phyloP scores from a whole-genome alignment of 2,113 vertebrate genomes.

The Neoarius graeffei region DNA sequence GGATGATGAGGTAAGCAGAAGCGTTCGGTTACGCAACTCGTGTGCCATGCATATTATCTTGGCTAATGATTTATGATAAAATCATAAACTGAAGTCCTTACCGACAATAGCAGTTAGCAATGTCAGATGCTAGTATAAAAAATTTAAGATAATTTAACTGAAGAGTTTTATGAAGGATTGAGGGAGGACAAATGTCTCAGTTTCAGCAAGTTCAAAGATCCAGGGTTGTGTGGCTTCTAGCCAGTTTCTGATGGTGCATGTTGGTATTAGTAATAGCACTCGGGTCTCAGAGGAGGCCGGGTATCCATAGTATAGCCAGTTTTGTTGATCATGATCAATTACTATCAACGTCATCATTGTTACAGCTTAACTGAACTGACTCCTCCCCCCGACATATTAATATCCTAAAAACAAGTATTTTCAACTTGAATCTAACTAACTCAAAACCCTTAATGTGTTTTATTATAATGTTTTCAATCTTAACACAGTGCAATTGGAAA shows the following conservation, averaged over 20 bases:
- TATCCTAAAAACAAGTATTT: no score
- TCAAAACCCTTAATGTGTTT: neutral
- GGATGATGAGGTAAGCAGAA: neutral
- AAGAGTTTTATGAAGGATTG: neutral
- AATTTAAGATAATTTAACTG: neutral
- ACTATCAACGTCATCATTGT: neutral
- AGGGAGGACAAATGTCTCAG: neutral
- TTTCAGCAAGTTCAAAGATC: neutral
- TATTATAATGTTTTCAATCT: no score
- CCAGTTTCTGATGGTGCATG: neutral
- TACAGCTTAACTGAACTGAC: neutral
- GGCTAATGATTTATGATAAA: neutral
- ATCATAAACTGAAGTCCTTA: neutral
- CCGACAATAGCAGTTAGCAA: neutral
- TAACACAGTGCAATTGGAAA: neutral
- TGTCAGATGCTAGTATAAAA: neutral
- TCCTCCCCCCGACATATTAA: no score
- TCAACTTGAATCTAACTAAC: no score
- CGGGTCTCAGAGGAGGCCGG: no score
- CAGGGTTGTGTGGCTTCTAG: neutral
- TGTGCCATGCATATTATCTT: neutral
- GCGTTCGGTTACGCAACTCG: neutral
- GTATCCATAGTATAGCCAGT: neutral
- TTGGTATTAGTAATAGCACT: neutral
- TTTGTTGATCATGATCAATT: no score